Percentiles rank a stretch among this genome's conserved stretches.
phyloP scores from a whole-genome alignment of 2,888 invertebrate genomes.

The Eutolmus rufibarbis region DNA sequence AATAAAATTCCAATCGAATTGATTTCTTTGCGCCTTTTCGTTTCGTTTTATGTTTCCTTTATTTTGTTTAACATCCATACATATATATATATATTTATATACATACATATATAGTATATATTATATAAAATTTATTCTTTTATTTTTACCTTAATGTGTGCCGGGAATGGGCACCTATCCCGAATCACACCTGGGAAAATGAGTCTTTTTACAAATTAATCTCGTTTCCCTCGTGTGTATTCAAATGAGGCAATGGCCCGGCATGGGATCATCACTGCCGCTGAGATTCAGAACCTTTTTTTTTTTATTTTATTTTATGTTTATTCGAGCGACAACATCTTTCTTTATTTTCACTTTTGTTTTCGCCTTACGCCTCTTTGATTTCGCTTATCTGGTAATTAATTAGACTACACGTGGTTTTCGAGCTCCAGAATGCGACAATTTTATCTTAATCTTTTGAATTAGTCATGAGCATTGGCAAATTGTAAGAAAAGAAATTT shows the following conservation, averaged over 20 bases:
- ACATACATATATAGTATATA: background rate
- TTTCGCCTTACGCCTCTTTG: background rate
- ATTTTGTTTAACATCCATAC: no score
- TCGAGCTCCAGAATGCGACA: background rate
- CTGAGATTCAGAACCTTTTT: no score
- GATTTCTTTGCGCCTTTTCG: constrained; percentile 6
- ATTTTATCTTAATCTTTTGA: background rate
- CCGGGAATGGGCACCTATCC: background rate
- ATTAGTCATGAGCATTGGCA: no score
- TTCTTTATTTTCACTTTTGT: no score
- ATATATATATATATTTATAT: background rate
- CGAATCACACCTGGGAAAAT: constrained; percentile 28
- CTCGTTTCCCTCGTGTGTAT: background rate
- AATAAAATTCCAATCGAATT: constrained; percentile 26
- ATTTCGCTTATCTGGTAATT: background rate
- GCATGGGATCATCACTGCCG: background rate
- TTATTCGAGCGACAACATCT: no score
- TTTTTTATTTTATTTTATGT: no score
- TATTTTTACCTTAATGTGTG: background rate
- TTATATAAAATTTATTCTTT: background rate
- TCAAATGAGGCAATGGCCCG: background rate
- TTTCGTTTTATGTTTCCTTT: background rate
- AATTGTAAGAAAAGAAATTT: no score
- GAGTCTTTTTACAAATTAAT: constrained; percentile 28
- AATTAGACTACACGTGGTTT: background rate